Conservation (phyloP, 1,140 invertebrate species). For the Nautilus pompilius region DNA sequence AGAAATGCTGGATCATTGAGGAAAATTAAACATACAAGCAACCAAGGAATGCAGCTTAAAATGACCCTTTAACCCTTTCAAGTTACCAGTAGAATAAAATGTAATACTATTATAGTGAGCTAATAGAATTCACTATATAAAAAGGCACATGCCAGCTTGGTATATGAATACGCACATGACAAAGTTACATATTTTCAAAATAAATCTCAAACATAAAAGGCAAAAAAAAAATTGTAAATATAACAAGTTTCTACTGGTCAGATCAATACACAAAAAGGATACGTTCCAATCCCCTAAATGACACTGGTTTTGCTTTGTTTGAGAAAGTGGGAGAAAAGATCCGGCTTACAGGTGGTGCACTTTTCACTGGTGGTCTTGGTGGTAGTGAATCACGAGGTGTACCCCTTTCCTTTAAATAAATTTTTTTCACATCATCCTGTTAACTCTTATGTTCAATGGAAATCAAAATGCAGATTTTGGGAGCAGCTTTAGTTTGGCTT, state of each 20-base stretch:
- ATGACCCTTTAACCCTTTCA: too few species aligned
- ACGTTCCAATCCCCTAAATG: constrained; percentile 50
- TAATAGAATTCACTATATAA: too few species aligned
- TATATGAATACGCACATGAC: too few species aligned
- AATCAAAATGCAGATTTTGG: not conserved
- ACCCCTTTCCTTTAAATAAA: constrained; percentile 27
- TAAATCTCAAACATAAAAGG: constrained; percentile 1
- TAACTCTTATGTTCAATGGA: not conserved
- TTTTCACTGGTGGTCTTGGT: constrained; percentile 53
- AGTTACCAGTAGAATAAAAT: too few species aligned
- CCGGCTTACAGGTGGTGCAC: constrained; percentile 51
- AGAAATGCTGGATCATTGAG: constrained; percentile 28
- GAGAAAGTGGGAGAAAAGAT: constrained; percentile 39
- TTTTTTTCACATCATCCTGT: not conserved
- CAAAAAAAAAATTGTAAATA: not conserved
- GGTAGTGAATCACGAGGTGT: constrained; percentile 48
- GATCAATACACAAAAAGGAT: constrained; percentile 47
- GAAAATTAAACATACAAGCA: constrained; percentile 10
- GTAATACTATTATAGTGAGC: too few species aligned
- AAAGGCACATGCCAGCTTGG: too few species aligned
- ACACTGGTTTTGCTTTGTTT: constrained; percentile 50
- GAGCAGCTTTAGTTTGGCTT: not conserved
- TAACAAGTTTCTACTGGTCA: not conserved
- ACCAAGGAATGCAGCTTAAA: too few species aligned
- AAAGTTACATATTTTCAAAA: too few species aligned